Evolutionary conservation across 2,797 vertebrate genomes (phyloP).

Genomic region (Trachops cirrhosus): DNA sequence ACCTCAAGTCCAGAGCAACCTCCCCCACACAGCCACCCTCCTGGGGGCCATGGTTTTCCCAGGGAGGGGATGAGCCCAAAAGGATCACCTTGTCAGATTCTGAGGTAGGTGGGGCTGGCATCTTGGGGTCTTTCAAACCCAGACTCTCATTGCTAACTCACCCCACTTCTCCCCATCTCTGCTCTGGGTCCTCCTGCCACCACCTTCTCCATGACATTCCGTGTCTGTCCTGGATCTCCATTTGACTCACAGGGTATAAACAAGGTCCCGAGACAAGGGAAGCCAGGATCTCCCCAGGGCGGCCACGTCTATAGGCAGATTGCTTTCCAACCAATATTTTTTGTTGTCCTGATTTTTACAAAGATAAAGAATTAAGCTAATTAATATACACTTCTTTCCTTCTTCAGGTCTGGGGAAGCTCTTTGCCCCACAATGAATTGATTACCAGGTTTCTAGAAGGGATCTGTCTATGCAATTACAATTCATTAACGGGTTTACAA

Average conservation of each 20-base stretch:
- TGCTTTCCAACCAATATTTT: constrained; percentile 64
- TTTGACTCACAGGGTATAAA: constrained; percentile 40
- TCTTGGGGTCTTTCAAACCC: background rate
- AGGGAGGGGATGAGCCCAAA: background rate
- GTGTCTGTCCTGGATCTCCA: background rate
- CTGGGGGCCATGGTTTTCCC: background rate
- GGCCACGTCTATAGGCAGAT: constrained; percentile 9
- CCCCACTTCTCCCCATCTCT: background rate
- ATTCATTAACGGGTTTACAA: constrained; percentile 76
- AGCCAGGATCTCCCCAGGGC: background rate
- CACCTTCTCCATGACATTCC: background rate
- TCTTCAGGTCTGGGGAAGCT: constrained; percentile 63
- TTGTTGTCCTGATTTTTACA: constrained; percentile 60
- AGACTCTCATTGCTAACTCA: background rate
- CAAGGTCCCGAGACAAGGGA: background rate
- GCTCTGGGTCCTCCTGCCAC: background rate
- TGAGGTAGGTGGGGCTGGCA: background rate
- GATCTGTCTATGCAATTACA: constrained; percentile 76
- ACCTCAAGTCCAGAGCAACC: background rate
- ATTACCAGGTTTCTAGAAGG: constrained; percentile 67
- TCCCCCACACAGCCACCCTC: rapidly evolving
- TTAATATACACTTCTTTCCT: constrained; percentile 61
- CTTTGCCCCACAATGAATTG: constrained; percentile 66
- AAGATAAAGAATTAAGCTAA: constrained; percentile 74
- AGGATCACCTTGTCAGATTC: background rate